These are phyloP conservation scores for Diplosoma virens DNA, from an alignment of 23 tunicate species.

Conservation along the genomic window DNA sequence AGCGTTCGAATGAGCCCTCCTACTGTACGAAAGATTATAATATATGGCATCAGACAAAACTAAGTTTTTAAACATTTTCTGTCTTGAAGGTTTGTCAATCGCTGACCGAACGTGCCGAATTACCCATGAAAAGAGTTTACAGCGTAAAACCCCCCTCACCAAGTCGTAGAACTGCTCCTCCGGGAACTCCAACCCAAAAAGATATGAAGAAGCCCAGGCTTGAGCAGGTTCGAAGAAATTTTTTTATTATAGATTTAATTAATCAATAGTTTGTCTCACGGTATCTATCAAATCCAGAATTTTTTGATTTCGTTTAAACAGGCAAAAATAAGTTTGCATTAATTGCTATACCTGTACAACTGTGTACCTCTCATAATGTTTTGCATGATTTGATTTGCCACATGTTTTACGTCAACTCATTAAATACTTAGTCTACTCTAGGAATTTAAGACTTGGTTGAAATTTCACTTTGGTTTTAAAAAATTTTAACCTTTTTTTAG, in stretches of 20 bases:
- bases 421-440: no score
- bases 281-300: no score
- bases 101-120: conserved; percentile 30
- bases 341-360: no score
- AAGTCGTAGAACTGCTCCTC: conserved; percentile 4
- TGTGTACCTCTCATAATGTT: no score
- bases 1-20: conserved; percentile 90
- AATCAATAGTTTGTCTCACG: no score
- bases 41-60: neutral
- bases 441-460: no score
- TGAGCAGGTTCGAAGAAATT: neutral
- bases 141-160: conserved; percentile 87
- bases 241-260: no score
- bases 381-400: no score
- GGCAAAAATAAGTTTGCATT: no score
- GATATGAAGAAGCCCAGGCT: neutral
- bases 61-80: neutral
- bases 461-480: no score
- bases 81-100: conserved; percentile 16
- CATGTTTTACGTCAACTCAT: no score
- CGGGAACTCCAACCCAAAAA: neutral
- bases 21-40: conserved; percentile 42
- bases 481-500: neutral
- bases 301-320: no score
- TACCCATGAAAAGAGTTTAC: conserved; percentile 54